A percentile compares a stretch with the other conserved stretches of the same genome.
These are phyloP conservation scores for Corythaeola cristata DNA, from an alignment of 2,113 vertebrate genomes.

Conservation along the genomic window DNA sequence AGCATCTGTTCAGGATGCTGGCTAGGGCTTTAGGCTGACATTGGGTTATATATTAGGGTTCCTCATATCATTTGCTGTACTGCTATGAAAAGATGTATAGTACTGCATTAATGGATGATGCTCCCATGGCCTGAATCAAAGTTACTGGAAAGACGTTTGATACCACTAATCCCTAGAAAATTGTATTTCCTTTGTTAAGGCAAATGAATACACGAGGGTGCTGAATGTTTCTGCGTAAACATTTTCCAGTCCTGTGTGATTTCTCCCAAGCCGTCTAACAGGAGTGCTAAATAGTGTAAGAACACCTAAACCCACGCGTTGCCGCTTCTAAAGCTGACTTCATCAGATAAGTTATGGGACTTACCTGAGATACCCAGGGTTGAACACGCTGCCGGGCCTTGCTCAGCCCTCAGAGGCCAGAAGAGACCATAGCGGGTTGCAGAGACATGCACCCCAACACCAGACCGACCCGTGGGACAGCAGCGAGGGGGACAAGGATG, in stretches of 20 bases:
- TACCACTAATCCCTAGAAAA: neutral
- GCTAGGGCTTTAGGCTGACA: neutral
- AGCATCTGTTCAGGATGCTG: neutral
- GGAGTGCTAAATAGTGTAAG: neutral
- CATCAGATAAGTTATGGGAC: neutral
- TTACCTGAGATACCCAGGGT: neutral
- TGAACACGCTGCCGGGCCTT: neutral
- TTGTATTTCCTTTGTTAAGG: neutral
- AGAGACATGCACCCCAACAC: neutral
- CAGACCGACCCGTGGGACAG: neutral
- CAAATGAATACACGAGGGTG: neutral
- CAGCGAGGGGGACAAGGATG: neutral
- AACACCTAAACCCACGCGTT: neutral
- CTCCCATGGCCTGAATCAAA: neutral
- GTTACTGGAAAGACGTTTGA: neutral
- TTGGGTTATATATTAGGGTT: neutral
- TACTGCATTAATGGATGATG: neutral
- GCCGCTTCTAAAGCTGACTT: neutral
- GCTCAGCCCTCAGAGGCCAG: neutral
- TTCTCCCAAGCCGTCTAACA: neutral
- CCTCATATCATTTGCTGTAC: neutral
- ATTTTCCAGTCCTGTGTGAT: neutral
- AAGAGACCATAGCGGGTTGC: fast-evolving
- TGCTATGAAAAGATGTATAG: neutral
- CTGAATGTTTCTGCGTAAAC: neutral